Conservation (phyloP, 2,888 invertebrate species). For the Tinea trinotella region DNA sequence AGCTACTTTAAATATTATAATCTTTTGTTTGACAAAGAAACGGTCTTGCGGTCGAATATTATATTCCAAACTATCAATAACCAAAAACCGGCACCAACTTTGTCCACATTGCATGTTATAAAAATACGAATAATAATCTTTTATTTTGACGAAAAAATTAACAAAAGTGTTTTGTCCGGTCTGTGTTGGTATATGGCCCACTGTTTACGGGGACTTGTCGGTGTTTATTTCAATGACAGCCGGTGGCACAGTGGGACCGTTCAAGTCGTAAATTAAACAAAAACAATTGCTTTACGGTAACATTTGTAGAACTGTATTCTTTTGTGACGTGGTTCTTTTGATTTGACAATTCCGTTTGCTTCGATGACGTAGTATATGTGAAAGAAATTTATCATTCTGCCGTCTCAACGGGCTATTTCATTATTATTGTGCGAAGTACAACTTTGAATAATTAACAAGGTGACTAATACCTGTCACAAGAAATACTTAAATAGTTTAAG, state of each 20-base stretch:
- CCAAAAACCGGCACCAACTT: neutral
- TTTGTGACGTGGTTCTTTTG: slow-evolving; percentile 7
- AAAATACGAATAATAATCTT: slow-evolving; percentile 18
- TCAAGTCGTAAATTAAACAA: slow-evolving; percentile 52
- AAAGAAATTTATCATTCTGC: slow-evolving; percentile 33
- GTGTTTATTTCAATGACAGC: slow-evolving; percentile 32
- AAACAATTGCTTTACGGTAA: slow-evolving; percentile 55
- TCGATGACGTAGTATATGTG: neutral
- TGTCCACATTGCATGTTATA: slow-evolving; percentile 11
- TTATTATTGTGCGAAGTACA: slow-evolving; percentile 23
- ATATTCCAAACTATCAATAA: neutral
- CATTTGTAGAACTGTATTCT: slow-evolving; percentile 43
- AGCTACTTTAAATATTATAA: slow-evolving; percentile 2
- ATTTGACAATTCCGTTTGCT: slow-evolving; percentile 1
- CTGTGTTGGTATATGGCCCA: slow-evolving; percentile 25
- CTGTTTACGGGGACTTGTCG: slow-evolving; percentile 34
- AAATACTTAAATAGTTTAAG: no score
- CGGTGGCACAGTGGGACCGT: slow-evolving; percentile 51
- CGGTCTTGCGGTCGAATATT: slow-evolving; percentile 10
- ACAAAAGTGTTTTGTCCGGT: slow-evolving; percentile 36
- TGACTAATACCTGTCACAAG: no score
- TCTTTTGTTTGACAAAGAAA: slow-evolving; percentile 1
- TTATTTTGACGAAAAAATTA: slow-evolving; percentile 36
- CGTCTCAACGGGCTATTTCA: slow-evolving; percentile 28
- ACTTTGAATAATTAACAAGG: no score